Evolutionary conservation across 2,797 vertebrate genomes (phyloP), one percentile per base, ranked within the genome.

Genomic region (Chelon labrosus): DNA sequence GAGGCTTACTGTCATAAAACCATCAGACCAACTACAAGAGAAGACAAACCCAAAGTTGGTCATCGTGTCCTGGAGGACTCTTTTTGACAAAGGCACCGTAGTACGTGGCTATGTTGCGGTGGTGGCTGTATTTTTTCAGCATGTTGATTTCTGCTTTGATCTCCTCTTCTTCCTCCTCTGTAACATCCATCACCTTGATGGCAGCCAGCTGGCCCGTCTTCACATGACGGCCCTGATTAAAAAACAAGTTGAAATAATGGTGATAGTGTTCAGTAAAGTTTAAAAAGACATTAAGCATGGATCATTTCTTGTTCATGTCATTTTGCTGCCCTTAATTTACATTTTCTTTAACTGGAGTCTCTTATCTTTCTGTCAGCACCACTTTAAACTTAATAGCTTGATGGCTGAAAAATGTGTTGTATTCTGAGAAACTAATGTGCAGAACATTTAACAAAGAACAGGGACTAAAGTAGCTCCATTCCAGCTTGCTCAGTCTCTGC

Each of bases 141-240:
- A 98, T 98, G 93, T 98, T 98, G 91, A 98, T 98, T 88, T 98
- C 97, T 25, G 97, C 97, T 82, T 98, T 98, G 85, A 98, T 98
- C 91, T 98, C 97, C 76, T 98, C 97, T 49, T 98, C 97, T 58
- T 98, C 97, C 35, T 98, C 97, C 93, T 98, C 97, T 0, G 97
- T 98, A 42, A 98, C 97, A 47, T 98, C 97, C 97, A 98, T 98
- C 89, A 98, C 97, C 88, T 98, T 98, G 89, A 98, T 98, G 89
- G 97, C 97, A 20, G 97, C 97, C 92, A 98, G 94, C 93, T 98
- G 97, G 82, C 97, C 89, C 0, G 95, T 96, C 85, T 96, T 96
- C 75, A 96, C 95, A 25, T 96, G 95, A 80, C 95, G 94, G 62
- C 95, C 95, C 95, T 96, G 77, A 63, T 66, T 57, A 25, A 70